These are phyloP conservation scores for Choreutis nemorana DNA, from an alignment of 2,888 invertebrate genomes.

Conservation along the genomic window DNA sequence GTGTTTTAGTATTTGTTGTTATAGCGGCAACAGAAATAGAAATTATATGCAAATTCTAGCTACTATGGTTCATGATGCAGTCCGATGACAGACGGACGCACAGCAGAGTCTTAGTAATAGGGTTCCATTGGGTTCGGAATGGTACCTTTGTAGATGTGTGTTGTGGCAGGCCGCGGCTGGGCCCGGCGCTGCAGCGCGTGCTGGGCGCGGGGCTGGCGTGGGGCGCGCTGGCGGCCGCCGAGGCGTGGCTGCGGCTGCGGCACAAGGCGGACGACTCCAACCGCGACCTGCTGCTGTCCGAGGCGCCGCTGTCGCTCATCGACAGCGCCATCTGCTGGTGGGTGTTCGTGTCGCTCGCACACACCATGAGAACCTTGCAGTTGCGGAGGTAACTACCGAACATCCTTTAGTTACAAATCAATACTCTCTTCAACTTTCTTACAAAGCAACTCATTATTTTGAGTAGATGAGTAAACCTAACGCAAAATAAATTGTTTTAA, in stretches of 20 bases:
- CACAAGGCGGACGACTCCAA: slow-evolving; percentile 38
- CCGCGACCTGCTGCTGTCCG: slow-evolving; percentile 71
- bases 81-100: too few relatives aligned
- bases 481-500: too few relatives aligned
- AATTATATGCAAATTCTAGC: too few relatives aligned
- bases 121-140: background rate
- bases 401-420: too few relatives aligned
- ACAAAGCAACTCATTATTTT: too few relatives aligned
- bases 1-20: too few relatives aligned
- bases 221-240: slow-evolving; percentile 84
- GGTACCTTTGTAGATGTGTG: background rate
- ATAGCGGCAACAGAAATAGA: too few relatives aligned
- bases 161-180: slow-evolving; percentile 77
- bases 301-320: slow-evolving; percentile 85
- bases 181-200: slow-evolving; percentile 88
- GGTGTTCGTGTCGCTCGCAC: slow-evolving; percentile 88
- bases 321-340: slow-evolving; percentile 94
- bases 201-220: slow-evolving; percentile 85
- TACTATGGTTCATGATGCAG: too few relatives aligned
- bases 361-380: slow-evolving; percentile 88
- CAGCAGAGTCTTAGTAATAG: too few relatives aligned
- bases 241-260: slow-evolving; percentile 81
- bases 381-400: slow-evolving; percentile 69
- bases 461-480: too few relatives aligned
- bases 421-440: too few relatives aligned